Percentiles rank a stretch among this genome's conserved stretches.
phyloP scores from a whole-genome alignment of 2,888 invertebrate species.

The Chrysolina americana region DNA sequence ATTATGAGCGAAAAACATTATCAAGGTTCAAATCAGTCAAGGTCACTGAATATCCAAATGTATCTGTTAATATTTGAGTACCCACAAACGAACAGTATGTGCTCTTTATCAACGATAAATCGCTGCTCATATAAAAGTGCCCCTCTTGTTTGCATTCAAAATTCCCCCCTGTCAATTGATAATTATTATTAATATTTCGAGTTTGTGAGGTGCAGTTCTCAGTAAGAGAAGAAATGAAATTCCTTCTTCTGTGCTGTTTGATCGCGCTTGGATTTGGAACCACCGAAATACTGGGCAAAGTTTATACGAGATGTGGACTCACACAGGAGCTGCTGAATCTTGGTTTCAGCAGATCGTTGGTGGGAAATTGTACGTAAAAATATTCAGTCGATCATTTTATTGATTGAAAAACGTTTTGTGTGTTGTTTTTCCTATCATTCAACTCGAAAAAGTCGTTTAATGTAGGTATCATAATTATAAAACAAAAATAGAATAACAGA shows the following conservation, averaged over 20 bases:
- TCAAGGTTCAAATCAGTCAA: constrained; percentile 37
- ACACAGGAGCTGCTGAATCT: constrained; percentile 76
- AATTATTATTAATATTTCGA: neutral
- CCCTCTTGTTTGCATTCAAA: neutral
- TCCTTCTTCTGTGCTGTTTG: constrained; percentile 18
- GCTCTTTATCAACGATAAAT: constrained; percentile 15
- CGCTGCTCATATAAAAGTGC: neutral
- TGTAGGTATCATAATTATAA: no score
- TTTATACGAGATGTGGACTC: constrained; percentile 78
- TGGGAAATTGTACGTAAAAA: constrained; percentile 74
- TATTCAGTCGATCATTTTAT: no score
- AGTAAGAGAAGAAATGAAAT: constrained; percentile 1
- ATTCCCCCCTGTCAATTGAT: neutral
- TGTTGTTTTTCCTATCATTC: no score
- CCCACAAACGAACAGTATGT: constrained; percentile 12
- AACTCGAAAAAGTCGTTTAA: no score
- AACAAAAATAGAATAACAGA: no score
- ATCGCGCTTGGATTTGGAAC: neutral
- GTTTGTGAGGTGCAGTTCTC: neutral
- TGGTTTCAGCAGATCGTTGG: constrained; percentile 76
- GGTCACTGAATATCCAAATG: constrained; percentile 33
- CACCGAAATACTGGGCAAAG: constrained; percentile 63
- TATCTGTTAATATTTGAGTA: constrained; percentile 32
- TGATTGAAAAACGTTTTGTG: no score
- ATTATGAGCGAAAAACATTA: constrained; percentile 6